A percentile compares a stretch with the other conserved stretches of the same genome.
phyloP scores from a whole-genome alignment of 2,888 invertebrate species.

The Machimus rusticus region DNA sequence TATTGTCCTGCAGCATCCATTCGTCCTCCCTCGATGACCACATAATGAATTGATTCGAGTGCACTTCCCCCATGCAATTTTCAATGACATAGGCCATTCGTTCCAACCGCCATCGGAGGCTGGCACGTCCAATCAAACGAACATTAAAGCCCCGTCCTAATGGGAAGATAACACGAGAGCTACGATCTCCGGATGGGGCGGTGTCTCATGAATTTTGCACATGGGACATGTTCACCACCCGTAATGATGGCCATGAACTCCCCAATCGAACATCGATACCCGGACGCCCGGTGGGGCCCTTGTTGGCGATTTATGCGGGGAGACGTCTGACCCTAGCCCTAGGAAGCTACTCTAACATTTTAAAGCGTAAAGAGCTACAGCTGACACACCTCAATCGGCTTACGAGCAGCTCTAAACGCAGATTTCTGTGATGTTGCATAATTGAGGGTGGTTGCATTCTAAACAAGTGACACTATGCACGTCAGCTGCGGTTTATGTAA shows the following conservation, averaged over 20 bases:
- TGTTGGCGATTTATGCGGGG: background rate
- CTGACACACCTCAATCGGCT: background rate
- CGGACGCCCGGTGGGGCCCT: background rate
- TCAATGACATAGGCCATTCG: background rate
- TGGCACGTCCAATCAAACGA: slow-evolving; percentile 41
- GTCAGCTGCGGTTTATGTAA: background rate
- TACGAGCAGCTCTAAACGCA: background rate
- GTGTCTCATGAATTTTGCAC: slow-evolving; percentile 44
- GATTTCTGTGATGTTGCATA: slow-evolving; percentile 22
- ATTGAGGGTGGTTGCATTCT: background rate
- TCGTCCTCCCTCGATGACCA: background rate
- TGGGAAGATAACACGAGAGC: slow-evolving; percentile 29
- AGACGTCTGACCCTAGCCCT: background rate
- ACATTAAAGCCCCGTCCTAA: slow-evolving; percentile 27
- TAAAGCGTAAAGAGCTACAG: background rate
- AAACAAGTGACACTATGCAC: slow-evolving; percentile 18
- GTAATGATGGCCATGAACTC: slow-evolving; percentile 34
- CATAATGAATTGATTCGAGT: slow-evolving; percentile 44
- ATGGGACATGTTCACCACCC: slow-evolving; percentile 39
- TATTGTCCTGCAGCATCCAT: background rate
- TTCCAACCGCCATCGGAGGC: background rate
- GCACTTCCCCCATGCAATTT: slow-evolving; percentile 14
- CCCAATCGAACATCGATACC: slow-evolving; percentile 27
- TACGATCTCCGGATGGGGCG: slow-evolving; percentile 8
- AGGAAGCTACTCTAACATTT: background rate